Conservation (phyloP, 2,888 invertebrate genomes). For the Lasioglossum zephyrum region DNA sequence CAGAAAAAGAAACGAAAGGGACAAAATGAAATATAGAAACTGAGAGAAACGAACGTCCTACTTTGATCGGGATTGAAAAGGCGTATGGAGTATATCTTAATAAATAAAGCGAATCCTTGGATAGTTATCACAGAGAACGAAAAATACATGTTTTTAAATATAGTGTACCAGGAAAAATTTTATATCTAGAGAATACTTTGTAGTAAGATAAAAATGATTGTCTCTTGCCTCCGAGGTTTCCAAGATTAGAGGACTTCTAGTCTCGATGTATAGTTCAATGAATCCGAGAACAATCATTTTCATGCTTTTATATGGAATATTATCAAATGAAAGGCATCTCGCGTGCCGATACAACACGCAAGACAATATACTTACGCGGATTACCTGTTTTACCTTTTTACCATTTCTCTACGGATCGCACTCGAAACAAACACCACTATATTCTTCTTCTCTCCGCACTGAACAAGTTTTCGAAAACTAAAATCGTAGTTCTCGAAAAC, state of each 20-base stretch:
- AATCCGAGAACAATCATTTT: constrained; percentile 40
- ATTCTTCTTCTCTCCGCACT: constrained; percentile 6
- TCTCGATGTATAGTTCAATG: not conserved
- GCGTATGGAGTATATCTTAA: not conserved
- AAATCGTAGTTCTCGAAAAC: not conserved
- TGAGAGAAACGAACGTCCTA: constrained; percentile 10
- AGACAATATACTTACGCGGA: constrained; percentile 85
- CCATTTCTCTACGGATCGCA: constrained; percentile 3
- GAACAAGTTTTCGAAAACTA: not conserved
- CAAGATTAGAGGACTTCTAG: not conserved
- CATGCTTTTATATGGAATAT: not conserved
- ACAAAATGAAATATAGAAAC: not conserved
- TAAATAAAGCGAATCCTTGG: constrained; percentile 6
- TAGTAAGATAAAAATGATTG: constrained; percentile 44
- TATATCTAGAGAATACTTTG: not conserved
- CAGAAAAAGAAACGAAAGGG: not conserved
- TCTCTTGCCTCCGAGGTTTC: not conserved
- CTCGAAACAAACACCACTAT: not conserved
- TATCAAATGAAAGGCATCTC: constrained; percentile 74
- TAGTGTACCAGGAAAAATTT: constrained; percentile 5
- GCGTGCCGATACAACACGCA: constrained; percentile 86
- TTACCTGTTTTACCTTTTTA: constrained; percentile 49
- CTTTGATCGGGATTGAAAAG: not conserved
- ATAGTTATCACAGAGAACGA: constrained; percentile 7
- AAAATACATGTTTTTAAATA: constrained; percentile 25